A percentile compares a stretch with the other conserved stretches of the same genome.
Evolutionary conservation across 2,113 vertebrate genomes (phyloP).

Genomic region (Ciconia maguari): DNA sequence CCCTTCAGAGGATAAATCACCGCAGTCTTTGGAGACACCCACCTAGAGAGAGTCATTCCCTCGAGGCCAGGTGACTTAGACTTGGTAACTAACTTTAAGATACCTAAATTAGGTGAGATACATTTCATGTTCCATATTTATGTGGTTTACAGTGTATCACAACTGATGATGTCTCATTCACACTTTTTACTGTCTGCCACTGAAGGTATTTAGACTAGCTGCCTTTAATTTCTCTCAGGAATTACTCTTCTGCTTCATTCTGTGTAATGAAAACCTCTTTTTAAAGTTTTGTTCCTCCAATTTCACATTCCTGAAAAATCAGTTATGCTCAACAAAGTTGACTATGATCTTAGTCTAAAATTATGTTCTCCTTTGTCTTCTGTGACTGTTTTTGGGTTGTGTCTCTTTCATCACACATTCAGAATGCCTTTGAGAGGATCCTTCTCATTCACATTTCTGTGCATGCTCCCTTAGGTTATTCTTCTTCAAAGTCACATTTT

Average conservation of each 20-base stretch:
- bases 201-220: background rate
- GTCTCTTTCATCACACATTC: background rate
- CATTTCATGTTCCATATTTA: background rate
- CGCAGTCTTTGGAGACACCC: background rate
- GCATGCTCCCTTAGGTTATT: background rate
- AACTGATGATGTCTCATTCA: background rate
- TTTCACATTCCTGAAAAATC: background rate
- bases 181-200: background rate
- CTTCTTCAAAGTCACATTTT: background rate
- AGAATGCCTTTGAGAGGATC: background rate
- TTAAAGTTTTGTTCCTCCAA: background rate
- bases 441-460: background rate
- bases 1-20: background rate
- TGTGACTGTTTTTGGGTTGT: background rate
- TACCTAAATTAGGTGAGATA: background rate
- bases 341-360: background rate
- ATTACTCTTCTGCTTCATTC: background rate
- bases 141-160: background rate
- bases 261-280: background rate
- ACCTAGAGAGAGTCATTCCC: background rate
- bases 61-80: background rate
- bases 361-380: background rate
- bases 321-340: background rate
- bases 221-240: background rate
- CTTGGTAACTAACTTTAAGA: background rate